Conservation (phyloP, 2,888 invertebrate genomes). For the Sceliomorpha sp. region DNA sequence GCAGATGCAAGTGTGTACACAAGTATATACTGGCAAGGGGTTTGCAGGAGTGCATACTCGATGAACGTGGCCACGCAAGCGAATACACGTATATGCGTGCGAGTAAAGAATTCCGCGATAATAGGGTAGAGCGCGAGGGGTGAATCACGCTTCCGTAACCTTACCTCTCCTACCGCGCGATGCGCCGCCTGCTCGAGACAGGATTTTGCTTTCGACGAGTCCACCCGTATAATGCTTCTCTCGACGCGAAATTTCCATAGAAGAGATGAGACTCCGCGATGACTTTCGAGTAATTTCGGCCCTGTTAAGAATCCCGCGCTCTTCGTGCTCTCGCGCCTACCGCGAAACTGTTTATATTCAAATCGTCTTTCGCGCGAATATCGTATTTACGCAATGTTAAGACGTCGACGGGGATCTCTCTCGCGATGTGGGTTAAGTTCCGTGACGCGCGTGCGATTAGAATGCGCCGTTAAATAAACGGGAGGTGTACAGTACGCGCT, state of each 20-base stretch:
- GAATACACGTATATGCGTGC: slow-evolving; percentile 33
- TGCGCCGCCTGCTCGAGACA: slow-evolving; percentile 41
- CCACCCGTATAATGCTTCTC: slow-evolving; percentile 40
- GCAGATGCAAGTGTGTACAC: slow-evolving; percentile 10
- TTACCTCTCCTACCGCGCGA: too few relatives aligned
- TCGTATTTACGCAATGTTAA: slow-evolving; percentile 38
- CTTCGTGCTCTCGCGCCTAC: slow-evolving; percentile 25
- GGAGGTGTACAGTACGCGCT: too few relatives aligned
- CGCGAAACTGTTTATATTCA: slow-evolving; percentile 36
- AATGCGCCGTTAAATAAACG: too few relatives aligned
- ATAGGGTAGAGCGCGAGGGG: slow-evolving; percentile 45
- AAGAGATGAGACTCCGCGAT: slow-evolving; percentile 33
- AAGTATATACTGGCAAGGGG: slow-evolving; percentile 9
- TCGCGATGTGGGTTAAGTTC: slow-evolving; percentile 17
- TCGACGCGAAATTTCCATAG: slow-evolving; percentile 34
- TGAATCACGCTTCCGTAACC: slow-evolving; percentile 45
- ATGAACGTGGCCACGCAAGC: slow-evolving; percentile 36
- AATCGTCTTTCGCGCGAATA: slow-evolving; percentile 34
- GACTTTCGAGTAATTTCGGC: slow-evolving; percentile 48
- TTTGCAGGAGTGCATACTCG: slow-evolving; percentile 35
- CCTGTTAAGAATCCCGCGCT: slow-evolving; percentile 30
- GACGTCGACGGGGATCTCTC: slow-evolving; percentile 14
- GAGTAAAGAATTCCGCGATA: slow-evolving; percentile 44
- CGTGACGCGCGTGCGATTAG: slow-evolving; percentile 18
- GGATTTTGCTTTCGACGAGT: slow-evolving; percentile 48